phyloP scores from a whole-genome alignment of 2,888 invertebrate genomes.

The Himalopsyche anomala region DNA sequence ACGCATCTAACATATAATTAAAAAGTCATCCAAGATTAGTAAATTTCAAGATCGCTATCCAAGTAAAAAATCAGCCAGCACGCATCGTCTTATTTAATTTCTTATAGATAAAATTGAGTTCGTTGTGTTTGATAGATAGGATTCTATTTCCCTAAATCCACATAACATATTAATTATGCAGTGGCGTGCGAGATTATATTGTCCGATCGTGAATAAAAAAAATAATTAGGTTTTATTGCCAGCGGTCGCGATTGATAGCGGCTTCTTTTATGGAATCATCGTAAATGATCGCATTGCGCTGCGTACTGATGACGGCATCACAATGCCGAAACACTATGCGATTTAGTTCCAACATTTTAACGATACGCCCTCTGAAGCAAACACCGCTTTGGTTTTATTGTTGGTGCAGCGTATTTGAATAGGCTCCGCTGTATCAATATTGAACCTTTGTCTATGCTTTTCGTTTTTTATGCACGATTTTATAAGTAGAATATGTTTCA shows the following conservation, averaged over 20 bases:
- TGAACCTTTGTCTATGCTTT: not conserved
- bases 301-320: slow-evolving; percentile 26
- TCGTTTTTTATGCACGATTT: not conserved
- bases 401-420: slow-evolving; percentile 1
- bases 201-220: slow-evolving; percentile 31
- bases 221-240: slow-evolving; percentile 3
- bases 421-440: not conserved
- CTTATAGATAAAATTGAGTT: not conserved
- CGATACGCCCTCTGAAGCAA: slow-evolving; percentile 15
- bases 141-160: slow-evolving; percentile 22
- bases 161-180: slow-evolving; percentile 34
- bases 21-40: no score
- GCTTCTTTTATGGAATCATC: slow-evolving; percentile 23
- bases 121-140: not conserved
- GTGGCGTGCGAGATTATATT: slow-evolving; percentile 34
- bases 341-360: slow-evolving; percentile 14
- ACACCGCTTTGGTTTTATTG: slow-evolving; percentile 34
- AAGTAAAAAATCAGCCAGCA: no score
- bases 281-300: slow-evolving; percentile 10
- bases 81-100: no score
- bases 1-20: no score
- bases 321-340: slow-evolving; percentile 8
- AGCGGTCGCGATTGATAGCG: slow-evolving; percentile 15
- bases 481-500: not conserved
- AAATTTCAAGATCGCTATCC: no score